Base-by-base conservation (phyloP, 2,113 vertebrate species). In the Centropristis striata region DNA sequence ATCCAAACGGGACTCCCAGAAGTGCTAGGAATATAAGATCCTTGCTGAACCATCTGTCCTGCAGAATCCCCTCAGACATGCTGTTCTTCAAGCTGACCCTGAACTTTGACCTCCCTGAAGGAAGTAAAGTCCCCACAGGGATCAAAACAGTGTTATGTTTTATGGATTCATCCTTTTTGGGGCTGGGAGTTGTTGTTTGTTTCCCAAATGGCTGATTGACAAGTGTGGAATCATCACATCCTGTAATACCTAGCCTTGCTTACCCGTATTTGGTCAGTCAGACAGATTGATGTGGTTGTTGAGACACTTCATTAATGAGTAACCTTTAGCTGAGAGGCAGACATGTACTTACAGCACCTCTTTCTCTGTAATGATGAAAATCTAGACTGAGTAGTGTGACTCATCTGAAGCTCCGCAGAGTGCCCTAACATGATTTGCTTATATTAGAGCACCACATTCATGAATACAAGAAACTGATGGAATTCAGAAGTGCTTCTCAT, bases 361-460 rank as follows among this genome's bases (percentile, higher is more conserved):
- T 69, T 70, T 80, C 8, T 78, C 41, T 54, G 57, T 46, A 75
- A 80, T 73, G 72, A 81, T 82, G 58, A 28, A 75, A 74, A 80
- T 64, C 8, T 13, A 77, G 70, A 65, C 21, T 1, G 23, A 79
- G n/a, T 42, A 32, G 41, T 75, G 20, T 60, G 86, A 84, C 68
- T 88, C 66, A 81, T 75, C 27, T 71, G 11, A 69, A 78, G 20
- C 46, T 64, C 59, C 47, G 50, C 32, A 80, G 75, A 69, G 68
- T 21, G 21, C 37, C 51, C 25, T 16, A 16, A 64, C 25, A 69
- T 28, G 13, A 20, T 55, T 74, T 64, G 8, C 27, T 28, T 41
- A 42, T 23, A 64, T 69, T 63, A 74, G n/a, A 58, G 63, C 4
- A 25, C 28, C 41, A 51, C 11, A 60, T 41, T 25, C 41, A 58